These are phyloP conservation scores for Leptopterna dolabrata DNA, from an alignment of 2,888 invertebrate species.

Conservation along the genomic window DNA sequence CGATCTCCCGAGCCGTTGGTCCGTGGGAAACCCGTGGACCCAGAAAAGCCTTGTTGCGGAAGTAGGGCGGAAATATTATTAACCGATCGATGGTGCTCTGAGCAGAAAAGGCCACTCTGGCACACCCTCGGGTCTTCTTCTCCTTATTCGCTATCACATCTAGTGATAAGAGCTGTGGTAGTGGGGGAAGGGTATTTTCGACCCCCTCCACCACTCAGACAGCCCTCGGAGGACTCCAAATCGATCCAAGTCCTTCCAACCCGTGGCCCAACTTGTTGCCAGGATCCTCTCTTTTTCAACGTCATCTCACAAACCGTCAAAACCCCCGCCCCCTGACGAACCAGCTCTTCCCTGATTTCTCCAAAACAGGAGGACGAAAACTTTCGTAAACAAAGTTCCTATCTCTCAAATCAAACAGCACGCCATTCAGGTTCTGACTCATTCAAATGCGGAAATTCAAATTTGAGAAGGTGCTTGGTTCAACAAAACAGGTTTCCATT, in stretches of 20 bases:
- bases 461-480: no score
- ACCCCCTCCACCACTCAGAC: not conserved
- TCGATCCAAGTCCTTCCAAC: not conserved
- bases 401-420: not conserved
- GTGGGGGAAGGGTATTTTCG: not conserved
- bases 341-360: not conserved
- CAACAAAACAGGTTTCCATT: no score
- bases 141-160: not conserved
- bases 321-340: not conserved
- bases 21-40: slow-evolving; percentile 1
- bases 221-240: not conserved
- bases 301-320: not conserved
- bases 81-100: slow-evolving; percentile 10
- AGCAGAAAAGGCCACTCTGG: not conserved
- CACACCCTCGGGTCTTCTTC: not conserved
- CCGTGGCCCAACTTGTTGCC: slow-evolving; percentile 28
- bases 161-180: not conserved
- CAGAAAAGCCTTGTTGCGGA: slow-evolving; percentile 19
- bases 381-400: not conserved
- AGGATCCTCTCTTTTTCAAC: not conserved
- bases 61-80: slow-evolving; percentile 29
- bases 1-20: not conserved
- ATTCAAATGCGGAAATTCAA: no score
- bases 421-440: not conserved
- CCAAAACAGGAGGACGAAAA: not conserved